A percentile compares a stretch with the other conserved stretches of the same genome.
phyloP scores from a whole-genome alignment of 2,888 invertebrate genomes.

The Rhogogaster chlorosoma region DNA sequence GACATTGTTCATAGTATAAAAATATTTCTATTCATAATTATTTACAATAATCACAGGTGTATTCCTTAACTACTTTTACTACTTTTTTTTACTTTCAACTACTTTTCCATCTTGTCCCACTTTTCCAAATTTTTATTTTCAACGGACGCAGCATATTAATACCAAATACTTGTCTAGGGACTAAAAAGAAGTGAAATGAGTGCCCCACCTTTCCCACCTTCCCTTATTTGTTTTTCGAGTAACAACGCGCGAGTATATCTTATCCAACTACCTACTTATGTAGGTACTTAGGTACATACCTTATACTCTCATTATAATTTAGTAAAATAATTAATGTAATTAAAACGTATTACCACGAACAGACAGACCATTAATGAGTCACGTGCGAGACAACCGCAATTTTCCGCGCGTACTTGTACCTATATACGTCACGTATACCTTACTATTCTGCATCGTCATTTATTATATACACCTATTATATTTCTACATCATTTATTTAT shows the following conservation, averaged over 20 bases:
- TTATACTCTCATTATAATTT: slow-evolving; percentile 18
- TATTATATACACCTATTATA: background rate
- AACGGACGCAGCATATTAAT: no score
- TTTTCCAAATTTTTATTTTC: no score
- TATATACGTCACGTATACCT: background rate
- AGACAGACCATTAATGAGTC: slow-evolving; percentile 23
- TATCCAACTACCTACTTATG: background rate
- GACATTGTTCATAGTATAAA: no score
- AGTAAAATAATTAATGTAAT: slow-evolving; percentile 32
- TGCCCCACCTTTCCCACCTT: no score
- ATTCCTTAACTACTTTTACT: no score
- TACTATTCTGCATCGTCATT: background rate
- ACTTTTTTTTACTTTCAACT: no score
- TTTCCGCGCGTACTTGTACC: background rate
- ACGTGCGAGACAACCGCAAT: slow-evolving; percentile 26
- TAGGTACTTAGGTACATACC: background rate
- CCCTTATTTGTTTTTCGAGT: background rate
- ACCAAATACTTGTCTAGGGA: no score
- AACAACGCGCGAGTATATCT: background rate
- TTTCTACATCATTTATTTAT: background rate
- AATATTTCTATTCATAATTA: no score
- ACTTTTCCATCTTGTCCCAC: no score
- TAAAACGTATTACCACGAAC: slow-evolving; percentile 2
- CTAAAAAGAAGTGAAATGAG: no score
- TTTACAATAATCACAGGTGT: no score